phyloP scores from a whole-genome alignment of 2,888 invertebrate genomes.

The Cactoblastis cactorum region DNA sequence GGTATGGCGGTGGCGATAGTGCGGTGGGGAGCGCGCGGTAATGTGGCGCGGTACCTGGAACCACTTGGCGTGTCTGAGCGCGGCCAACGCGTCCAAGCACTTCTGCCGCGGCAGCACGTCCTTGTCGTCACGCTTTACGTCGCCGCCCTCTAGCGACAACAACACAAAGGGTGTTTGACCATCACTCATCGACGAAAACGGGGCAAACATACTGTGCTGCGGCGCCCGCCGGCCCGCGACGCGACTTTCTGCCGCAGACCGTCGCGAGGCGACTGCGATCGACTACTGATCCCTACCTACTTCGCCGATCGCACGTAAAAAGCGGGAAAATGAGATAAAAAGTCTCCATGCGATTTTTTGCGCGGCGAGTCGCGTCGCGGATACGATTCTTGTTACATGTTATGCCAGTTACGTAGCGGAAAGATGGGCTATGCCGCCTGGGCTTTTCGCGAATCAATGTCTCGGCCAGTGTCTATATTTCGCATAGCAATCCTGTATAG shows the following conservation, averaged over 20 bases:
- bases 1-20: too few species aligned
- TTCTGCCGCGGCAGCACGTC: conserved; percentile 99
- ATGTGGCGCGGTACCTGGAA: conserved; percentile 93
- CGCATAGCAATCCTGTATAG: neutral
- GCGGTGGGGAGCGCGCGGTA: conserved; percentile 59
- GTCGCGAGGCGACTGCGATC: conserved; percentile 5
- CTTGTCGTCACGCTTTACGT: conserved; percentile 87
- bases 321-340: too few species aligned
- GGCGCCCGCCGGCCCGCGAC: conserved; percentile 2
- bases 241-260: neutral
- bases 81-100: conserved; percentile 99
- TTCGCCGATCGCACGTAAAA: too few species aligned
- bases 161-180: conserved; percentile 88
- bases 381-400: neutral
- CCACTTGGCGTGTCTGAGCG: conserved; percentile 99
- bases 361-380: conserved; percentile 3
- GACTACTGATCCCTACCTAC: too few species aligned
- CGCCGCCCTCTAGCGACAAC: conserved; percentile 80
- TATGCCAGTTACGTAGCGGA: neutral
- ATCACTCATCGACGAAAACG: conserved; percentile 76
- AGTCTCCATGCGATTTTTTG: too few species aligned
- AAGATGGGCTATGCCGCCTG: neutral
- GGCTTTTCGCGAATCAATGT: neutral
- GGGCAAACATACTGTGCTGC: conserved; percentile 62
- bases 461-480: neutral